Evolutionary conservation across 1,140 invertebrate genomes (phyloP).

Genomic region (Drosophila truncata): DNA sequence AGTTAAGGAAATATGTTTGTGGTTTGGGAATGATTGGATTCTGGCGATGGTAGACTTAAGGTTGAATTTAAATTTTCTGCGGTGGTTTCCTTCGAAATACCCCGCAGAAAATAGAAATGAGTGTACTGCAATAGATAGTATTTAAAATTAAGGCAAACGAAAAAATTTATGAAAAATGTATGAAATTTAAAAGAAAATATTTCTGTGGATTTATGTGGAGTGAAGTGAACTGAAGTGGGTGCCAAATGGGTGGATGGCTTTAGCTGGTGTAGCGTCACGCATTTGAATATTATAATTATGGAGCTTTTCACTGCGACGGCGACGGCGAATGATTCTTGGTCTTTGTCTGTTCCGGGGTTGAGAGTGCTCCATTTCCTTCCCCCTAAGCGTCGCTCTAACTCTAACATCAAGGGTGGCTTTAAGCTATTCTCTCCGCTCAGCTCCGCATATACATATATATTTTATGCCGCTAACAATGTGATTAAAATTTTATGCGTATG

Average conservation of each 20-base stretch:
- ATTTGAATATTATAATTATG: slow-evolving; percentile 79
- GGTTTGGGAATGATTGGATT: neutral
- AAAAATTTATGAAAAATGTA: too few species aligned
- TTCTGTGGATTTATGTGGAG: neutral
- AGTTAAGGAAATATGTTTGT: too few species aligned
- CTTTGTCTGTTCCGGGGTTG: slow-evolving; percentile 51
- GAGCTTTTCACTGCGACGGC: slow-evolving; percentile 22
- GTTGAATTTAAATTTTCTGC: slow-evolving; percentile 28
- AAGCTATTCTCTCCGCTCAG: neutral
- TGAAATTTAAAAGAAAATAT: slow-evolving; percentile 9
- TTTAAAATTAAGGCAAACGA: too few species aligned
- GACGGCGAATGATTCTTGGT: slow-evolving; percentile 59
- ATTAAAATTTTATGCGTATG: slow-evolving; percentile 83
- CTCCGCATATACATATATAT: slow-evolving; percentile 49
- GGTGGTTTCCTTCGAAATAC: slow-evolving; percentile 1
- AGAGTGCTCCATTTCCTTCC: slow-evolving; percentile 6
- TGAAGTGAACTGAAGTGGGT: slow-evolving; percentile 10
- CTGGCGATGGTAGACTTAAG: slow-evolving; percentile 14
- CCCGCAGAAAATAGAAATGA: neutral
- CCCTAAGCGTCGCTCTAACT: neutral
- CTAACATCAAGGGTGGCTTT: slow-evolving; percentile 9
- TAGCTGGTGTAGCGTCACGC: slow-evolving; percentile 38
- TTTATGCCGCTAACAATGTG: slow-evolving; percentile 83
- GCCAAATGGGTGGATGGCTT: slow-evolving; percentile 24
- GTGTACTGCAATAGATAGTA: too few species aligned